Percentiles rank a stretch among this genome's conserved stretches.
phyloP scores from a whole-genome alignment of 2,888 invertebrate species.

The Hoplodrina blanda region DNA sequence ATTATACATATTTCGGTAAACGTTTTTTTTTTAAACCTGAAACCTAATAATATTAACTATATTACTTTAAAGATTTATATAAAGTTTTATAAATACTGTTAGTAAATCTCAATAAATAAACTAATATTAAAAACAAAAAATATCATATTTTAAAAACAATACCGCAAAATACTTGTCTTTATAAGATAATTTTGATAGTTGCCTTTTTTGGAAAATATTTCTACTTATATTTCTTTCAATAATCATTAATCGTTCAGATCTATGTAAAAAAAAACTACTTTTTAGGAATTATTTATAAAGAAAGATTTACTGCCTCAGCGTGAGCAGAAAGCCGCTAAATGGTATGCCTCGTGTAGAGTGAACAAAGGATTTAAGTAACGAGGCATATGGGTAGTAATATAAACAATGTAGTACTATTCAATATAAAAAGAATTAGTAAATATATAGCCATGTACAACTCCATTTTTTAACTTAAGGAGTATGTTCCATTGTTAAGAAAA shows the following conservation, averaged over 20 bases:
- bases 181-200: constrained; percentile 7
- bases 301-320: background rate
- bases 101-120: constrained; percentile 15
- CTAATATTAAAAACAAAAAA: constrained; percentile 2
- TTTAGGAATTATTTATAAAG: background rate
- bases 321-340: background rate
- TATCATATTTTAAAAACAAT: constrained; percentile 17
- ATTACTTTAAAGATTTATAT: constrained; percentile 4
- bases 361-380: background rate
- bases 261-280: constrained; percentile 12
- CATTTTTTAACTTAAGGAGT: background rate
- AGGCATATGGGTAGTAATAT: background rate
- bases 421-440: background rate
- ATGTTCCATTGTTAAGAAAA: background rate
- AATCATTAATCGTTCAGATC: constrained; percentile 38
- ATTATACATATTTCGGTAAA: background rate
- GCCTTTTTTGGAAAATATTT: constrained; percentile 8
- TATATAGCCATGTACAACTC: too few relatives aligned
- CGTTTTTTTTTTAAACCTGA: constrained; percentile 10
- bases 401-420: background rate
- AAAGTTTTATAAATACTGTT: constrained; percentile 29
- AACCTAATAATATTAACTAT: constrained; percentile 14
- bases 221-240: constrained; percentile 1
- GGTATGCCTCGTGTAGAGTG: background rate
- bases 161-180: constrained; percentile 34